Evolutionary conservation across 2,888 invertebrate genomes (phyloP).

Genomic region (Hirudinaria manillensis): DNA sequence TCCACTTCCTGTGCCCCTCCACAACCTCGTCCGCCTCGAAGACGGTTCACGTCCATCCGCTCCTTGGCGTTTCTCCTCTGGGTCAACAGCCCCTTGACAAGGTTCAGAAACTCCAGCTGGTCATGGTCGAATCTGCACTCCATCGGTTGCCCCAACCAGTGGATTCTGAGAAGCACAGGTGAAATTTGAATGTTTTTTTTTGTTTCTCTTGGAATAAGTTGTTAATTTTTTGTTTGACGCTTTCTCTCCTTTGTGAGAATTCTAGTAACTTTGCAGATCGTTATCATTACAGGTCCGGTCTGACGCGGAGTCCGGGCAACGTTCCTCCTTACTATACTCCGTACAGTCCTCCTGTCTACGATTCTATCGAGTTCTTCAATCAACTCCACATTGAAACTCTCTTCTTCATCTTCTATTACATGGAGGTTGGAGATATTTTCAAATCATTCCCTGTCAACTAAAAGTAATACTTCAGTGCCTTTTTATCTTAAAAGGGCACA

Average conservation of each 20-base stretch:
- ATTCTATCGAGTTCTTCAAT: slow-evolving; percentile 96
- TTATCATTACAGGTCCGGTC: slow-evolving; percentile 41
- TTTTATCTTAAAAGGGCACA: slow-evolving; percentile 65
- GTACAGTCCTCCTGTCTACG: slow-evolving; percentile 85
- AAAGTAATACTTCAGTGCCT: neutral
- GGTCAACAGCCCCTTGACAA: slow-evolving; percentile 78
- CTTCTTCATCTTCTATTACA: slow-evolving; percentile 99
- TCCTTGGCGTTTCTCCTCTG: slow-evolving; percentile 89
- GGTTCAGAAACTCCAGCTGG: slow-evolving; percentile 69
- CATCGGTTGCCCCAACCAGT: slow-evolving; percentile 94
- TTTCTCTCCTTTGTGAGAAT: neutral
- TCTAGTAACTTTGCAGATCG: neutral
- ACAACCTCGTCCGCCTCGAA: neutral
- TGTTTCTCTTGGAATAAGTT: neutral
- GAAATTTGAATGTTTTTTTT: slow-evolving; percentile 11
- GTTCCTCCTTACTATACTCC: slow-evolving; percentile 89
- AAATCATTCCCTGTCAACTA: neutral
- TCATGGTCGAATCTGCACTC: slow-evolving; percentile 86
- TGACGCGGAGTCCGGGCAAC: slow-evolving; percentile 81
- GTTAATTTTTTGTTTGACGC: neutral
- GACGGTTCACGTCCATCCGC: slow-evolving; percentile 42
- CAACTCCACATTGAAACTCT: slow-evolving; percentile 92
- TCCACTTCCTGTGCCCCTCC: neutral
- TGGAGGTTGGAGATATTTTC: slow-evolving; percentile 66
- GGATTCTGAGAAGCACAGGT: slow-evolving; percentile 81